Conservation (phyloP, 2,888 invertebrate genomes). For the Clostera curtula region DNA sequence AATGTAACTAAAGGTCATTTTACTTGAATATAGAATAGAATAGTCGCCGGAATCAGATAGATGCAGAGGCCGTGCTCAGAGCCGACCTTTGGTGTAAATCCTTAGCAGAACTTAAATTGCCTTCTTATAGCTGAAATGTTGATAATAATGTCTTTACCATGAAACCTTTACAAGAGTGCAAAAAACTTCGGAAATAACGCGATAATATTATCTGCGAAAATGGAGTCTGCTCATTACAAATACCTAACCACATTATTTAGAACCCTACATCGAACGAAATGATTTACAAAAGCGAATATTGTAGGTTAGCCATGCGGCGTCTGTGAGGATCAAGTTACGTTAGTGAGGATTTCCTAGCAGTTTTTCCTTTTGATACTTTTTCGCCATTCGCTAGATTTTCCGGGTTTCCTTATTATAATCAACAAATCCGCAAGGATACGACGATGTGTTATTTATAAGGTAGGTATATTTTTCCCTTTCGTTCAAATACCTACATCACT, state of each 20-base stretch:
- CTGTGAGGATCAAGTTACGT: conserved; percentile 18
- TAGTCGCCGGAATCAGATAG: too few relatives aligned
- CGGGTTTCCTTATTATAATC: conserved; percentile 36
- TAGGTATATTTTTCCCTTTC: conserved; percentile 21
- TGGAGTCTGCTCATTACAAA: conserved; percentile 29
- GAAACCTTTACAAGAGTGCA: conserved; percentile 10
- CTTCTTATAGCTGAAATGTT: conserved; percentile 22
- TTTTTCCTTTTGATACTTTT: conserved; percentile 41
- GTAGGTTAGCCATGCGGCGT: conserved; percentile 1
- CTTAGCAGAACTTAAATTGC: too few relatives aligned
- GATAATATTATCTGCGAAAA: conserved; percentile 40
- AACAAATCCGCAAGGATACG: conserved; percentile 29
- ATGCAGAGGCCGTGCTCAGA: too few relatives aligned
- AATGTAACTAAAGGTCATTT: too few relatives aligned
- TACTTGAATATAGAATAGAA: too few relatives aligned
- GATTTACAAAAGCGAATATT: conserved; percentile 4
- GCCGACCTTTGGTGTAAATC: too few relatives aligned
- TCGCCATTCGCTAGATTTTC: conserved; percentile 28
- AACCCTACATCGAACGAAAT: conserved; percentile 14
- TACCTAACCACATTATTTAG: conserved; percentile 16
- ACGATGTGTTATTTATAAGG: too few relatives aligned
- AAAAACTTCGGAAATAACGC: conserved; percentile 31
- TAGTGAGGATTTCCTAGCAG: conserved; percentile 42
- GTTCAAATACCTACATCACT: too few relatives aligned
- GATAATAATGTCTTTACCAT: conserved; percentile 8